Base-by-base conservation (phyloP, 2,888 invertebrate genomes). In the Drosophila maculinotata region DNA sequence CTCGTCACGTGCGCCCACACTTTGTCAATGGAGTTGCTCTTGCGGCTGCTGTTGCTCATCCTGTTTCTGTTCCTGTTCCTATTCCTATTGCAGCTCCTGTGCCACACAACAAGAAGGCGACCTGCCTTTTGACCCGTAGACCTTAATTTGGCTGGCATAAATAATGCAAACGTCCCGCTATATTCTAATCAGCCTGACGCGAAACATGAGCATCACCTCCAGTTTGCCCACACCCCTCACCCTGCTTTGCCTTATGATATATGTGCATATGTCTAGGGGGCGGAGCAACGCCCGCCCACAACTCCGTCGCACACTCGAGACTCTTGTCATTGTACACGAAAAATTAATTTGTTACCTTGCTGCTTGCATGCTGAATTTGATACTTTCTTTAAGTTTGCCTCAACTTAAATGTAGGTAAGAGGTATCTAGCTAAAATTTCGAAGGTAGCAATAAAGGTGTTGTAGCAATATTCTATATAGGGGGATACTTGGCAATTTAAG, bases 341-440 rank as follows among this genome's bases (percentile, higher is more conserved):
- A 88, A 83, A 88, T 90, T 90, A 89, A 89, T 90, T 90, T 89
- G 87, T 81, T 75, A 80, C 68, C 69, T 53, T 48, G 53, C n/a
- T 15, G 33, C 36, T n/a, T 44, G 60, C 51, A 51, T 10, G 39
- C 38, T 65, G 65, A 70, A 64, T 64, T 71, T 72, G 71, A 68
- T 62, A 59, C 63, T 52, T 62, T 67, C 56, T 68, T 68, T 41
- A 68, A 74, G 81, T 60, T 72, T 35, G n/a, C 3, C 15, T 31
- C n/a, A 25, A 33, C 33, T 23, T 6, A 25, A 52, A 30, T 14
- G 8, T 8, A 30, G 35, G 2, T 12, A 20, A n/a, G 9, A 5
- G 15, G 2, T n/a, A 15, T 4, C 17, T 17, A n/a, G n/a, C 10
- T 25, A 39, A 30, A 51, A n/a, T n/a, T n/a, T n/a, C n/a, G n/a